Percentiles rank a stretch among this genome's conserved stretches.
phyloP scores from a whole-genome alignment of 2,797 vertebrate species.

The Hydrophis major region DNA sequence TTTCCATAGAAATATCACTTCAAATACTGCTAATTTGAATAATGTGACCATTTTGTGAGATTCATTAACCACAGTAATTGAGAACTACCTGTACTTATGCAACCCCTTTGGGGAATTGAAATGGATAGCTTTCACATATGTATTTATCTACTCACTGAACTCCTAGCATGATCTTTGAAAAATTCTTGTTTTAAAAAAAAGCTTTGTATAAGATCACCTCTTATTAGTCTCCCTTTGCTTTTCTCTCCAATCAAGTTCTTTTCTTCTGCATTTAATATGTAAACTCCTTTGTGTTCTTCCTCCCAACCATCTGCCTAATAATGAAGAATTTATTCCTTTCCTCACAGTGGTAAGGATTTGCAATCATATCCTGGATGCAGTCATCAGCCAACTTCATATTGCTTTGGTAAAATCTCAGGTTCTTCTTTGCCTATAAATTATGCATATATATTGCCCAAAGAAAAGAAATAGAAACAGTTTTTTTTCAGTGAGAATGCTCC shows the following conservation, averaged over 20 bases:
- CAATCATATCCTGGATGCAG: constrained; percentile 38
- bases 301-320: neutral
- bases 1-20: neutral
- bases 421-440: constrained; percentile 43
- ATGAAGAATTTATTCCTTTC: constrained; percentile 23
- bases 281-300: neutral
- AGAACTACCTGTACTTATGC: neutral
- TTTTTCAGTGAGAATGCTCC: constrained; percentile 10
- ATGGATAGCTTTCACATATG: neutral
- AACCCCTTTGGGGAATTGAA: neutral
- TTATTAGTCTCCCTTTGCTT: neutral
- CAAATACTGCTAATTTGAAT: neutral
- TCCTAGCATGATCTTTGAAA: fast-evolving
- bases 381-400: constrained; percentile 56
- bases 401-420: constrained; percentile 27
- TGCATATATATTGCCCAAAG: neutral
- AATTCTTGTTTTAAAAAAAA: constrained; percentile 22
- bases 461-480: neutral
- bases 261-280: neutral
- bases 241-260: fast-evolving
- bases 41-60: neutral
- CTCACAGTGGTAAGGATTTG: constrained; percentile 51
- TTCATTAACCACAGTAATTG: neutral
- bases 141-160: neutral
- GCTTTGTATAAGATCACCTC: neutral